A percentile compares a stretch with the other conserved stretches of the same genome.
phyloP scores from a whole-genome alignment of 2,113 vertebrate species.

The Prionailurus viverrinus region DNA sequence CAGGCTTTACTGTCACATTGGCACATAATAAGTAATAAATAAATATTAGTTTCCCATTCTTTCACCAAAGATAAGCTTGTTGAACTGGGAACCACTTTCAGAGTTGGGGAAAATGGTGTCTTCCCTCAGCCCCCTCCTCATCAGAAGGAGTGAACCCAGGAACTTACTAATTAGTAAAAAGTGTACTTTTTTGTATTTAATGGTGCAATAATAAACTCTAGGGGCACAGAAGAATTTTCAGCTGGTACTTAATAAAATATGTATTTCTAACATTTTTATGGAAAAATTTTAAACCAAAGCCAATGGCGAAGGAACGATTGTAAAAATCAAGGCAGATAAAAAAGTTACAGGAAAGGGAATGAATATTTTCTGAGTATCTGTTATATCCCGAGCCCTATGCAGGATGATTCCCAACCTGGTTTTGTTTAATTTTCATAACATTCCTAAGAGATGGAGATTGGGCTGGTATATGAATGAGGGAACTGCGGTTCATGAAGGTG shows the following conservation, averaged over 20 bases:
- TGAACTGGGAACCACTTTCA: constrained; percentile 19
- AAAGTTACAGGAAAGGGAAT: neutral
- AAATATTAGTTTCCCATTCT: neutral
- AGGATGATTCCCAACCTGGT: neutral
- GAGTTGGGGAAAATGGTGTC: neutral
- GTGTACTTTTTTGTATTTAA: constrained; percentile 17
- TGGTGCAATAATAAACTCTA: neutral
- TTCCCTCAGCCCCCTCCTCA: no score
- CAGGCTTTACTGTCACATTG: neutral
- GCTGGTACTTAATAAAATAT: neutral
- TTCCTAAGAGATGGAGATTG: neutral
- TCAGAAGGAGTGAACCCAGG: neutral
- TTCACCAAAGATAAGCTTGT: neutral
- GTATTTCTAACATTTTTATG: neutral
- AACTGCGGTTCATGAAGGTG: neutral
- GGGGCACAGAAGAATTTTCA: neutral
- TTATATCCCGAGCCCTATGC: neutral
- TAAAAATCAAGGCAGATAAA: neutral
- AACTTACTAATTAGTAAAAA: neutral
- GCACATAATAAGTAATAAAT: neutral
- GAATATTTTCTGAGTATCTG: neutral
- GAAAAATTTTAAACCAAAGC: neutral
- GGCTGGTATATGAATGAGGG: neutral
- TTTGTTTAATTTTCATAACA: neutral
- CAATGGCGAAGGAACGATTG: neutral